Evolutionary conservation across 2,113 vertebrate species (phyloP), one percentile per base, ranked within the genome.

Genomic region (Dicentrarchus labrax): DNA sequence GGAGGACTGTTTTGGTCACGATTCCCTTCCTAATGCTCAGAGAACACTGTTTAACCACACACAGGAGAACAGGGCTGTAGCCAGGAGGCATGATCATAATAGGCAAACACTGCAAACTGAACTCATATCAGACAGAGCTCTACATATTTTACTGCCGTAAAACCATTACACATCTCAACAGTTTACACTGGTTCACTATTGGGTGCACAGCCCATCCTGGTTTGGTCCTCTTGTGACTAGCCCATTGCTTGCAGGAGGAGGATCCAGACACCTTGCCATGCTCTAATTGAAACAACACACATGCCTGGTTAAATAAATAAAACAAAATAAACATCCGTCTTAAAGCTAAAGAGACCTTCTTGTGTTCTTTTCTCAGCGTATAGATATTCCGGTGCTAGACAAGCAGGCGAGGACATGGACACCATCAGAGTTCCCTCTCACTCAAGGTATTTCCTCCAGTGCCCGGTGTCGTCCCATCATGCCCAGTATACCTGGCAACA

Each of bases 401-500:
- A 0, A 5, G 1, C 0, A 53, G 8, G 48, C 0, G 0, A 24
- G 1, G 6, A 10, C 0, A 0, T 38, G 17, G 6, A 5, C 30
- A 45, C 0, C 39, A 11, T 85, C 48, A 16, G 0, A 0, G 1
- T 94, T 61, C 17, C 76, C 1, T 0, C 1, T 0, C 0, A 48
- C 12, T 88, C 89, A 4, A 88, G 21, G 10, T 74, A 84, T 36
- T 93, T 82, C 84, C 82, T 96, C 4, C 6, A 0, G 4, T 96
- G 95, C 36, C 87, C 89, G 0, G 8, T 86, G n/a, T 59, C 0
- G 0, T 96, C 94, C 21, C 72, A 21, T 36, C 93, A 95, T 2
- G 95, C 95, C 22, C 2, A 72, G 6, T 95, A 95, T 21, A 60
- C 8, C 60, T 96, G 95, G 95, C 0, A 1, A 6, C 73, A 82